phyloP scores from a whole-genome alignment of 2,888 invertebrate species.

The Rhorus exstirpatorius region DNA sequence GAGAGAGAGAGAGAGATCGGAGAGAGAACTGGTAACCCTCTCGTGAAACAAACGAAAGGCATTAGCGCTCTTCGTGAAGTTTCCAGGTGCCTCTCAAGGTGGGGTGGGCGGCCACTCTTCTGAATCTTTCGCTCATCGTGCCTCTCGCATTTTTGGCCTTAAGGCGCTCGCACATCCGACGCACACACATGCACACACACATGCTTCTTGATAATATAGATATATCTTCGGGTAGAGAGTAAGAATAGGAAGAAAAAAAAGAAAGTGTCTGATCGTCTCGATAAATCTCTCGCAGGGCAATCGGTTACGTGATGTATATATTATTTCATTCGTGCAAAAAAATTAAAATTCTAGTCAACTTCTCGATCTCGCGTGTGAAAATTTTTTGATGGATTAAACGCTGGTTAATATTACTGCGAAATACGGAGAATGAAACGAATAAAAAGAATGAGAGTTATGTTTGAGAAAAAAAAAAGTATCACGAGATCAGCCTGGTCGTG shows the following conservation, averaged over 20 bases:
- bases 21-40: constrained; percentile 36
- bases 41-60: constrained; percentile 74
- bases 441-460: constrained; percentile 12
- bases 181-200: constrained; percentile 9
- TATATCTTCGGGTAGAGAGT: not conserved
- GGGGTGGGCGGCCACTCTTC: constrained; percentile 4
- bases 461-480: constrained; percentile 22
- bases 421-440: not conserved
- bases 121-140: constrained; percentile 14
- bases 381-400: constrained; percentile 17
- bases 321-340: constrained; percentile 24
- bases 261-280: constrained; percentile 3
- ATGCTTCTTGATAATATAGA: constrained; percentile 24
- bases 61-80: constrained; percentile 68
- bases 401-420: constrained; percentile 27
- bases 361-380: constrained; percentile 9
- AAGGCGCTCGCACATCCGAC: constrained; percentile 58
- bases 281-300: constrained; percentile 39
- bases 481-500: constrained; percentile 20
- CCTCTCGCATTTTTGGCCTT: constrained; percentile 46
- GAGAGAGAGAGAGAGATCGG: too few species aligned
- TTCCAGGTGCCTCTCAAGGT: constrained; percentile 43
- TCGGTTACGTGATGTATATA: constrained; percentile 21
- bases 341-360: not conserved
- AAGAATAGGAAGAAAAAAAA: constrained; percentile 7